Evolutionary conservation across 2,113 vertebrate genomes (phyloP), one percentile per base, ranked within the genome.

Genomic region (Varanus salvator): DNA sequence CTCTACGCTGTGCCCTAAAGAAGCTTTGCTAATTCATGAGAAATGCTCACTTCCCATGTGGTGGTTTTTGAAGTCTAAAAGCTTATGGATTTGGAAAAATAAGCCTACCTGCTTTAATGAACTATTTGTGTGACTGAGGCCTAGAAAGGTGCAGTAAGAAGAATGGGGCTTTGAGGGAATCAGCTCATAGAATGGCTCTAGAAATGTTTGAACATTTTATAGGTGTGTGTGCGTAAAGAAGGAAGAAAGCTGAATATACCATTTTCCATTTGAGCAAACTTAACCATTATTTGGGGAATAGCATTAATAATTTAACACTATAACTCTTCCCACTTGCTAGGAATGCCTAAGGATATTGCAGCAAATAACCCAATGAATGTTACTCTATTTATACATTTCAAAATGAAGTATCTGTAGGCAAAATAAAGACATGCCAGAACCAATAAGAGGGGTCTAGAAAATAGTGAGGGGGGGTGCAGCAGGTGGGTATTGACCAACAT

Each of bases 301-400:
- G 88, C 91, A 94, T 89, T 80, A 50, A 87, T 91, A 31, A 90
- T 93, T 82, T 68, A 66, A 94, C 86, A 31, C 85, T 91, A 80
- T 54, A 88, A 88, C 88, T 90, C 66, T 94, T 89, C 64, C 12
- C 68, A 87, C 82, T 92, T 85, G 57, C n/a, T 91, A 78, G 84
- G 91, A 38, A 34, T 93, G 78, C 86, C 90, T 91, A 38, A 84
- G 81, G 87, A 91, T 87, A 81, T 64, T 23, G 72, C n/a, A 19
- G n/a, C 78, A 82, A 52, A 69, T 71, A 77, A 86, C 1, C 0
- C 0, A 83, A 81, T 72, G 66, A n/a, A 31, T 80, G 92, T 87
- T 74, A 8, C 89, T 92, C 69, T 92, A 38, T 52, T 57, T 54
- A 72, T 92, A 83, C 90, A 90, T 82, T 75, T 54, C 77, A 81